Base-by-base conservation (phyloP, 35 echinoderm and acorn worm species). In the Patiria miniata region DNA sequence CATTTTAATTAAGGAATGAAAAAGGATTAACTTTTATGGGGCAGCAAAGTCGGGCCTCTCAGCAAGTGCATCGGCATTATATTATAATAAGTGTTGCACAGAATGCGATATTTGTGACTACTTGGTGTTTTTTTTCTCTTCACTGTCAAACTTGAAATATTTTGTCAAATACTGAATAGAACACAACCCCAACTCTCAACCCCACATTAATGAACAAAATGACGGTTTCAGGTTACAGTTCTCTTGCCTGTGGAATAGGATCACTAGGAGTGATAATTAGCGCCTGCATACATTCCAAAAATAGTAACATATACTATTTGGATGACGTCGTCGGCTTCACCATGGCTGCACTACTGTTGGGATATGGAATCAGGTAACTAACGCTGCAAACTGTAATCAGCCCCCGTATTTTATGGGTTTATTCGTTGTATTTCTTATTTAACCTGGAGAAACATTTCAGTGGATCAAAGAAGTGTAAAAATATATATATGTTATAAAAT, bases 331-430 rank as follows among this genome's bases (percentile, higher is more conserved):
- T 60, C 19, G 57, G 57, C 57, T 60, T 60, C 19, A 26, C 57
- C 19, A 60, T 60, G 19, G 57, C 57, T 60, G 57, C 57, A 60
- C 57, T 60, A n/a, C 57, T 60, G 0, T n/a, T 60, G 57, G 57
- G 57, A 60, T 60, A 60, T 60, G 57, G 57, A 60, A 18, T 60
- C 28, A 60, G 57, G 57, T 60, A 60, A 60, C 19, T 60, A 14
- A 18, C 9, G 55, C 10, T 58, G 1, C 17, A 0, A 12, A 18
- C 0, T n/a, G 15, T 57, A 57, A 8, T n/a, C 54, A n/a, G n/a
- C n/a, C n/a, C n/a, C n/a, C n/a, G n/a, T n/a, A n/a, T n/a, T n/a
- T n/a, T n/a, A n/a, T n/a, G n/a, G n/a, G n/a, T n/a, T n/a, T n/a
- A n/a, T n/a, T n/a, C n/a, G n/a, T n/a, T n/a, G n/a, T n/a, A n/a